These are phyloP conservation scores for Nymphalis polychloros DNA, from an alignment of 2,888 invertebrate species.

Conservation along the genomic window DNA sequence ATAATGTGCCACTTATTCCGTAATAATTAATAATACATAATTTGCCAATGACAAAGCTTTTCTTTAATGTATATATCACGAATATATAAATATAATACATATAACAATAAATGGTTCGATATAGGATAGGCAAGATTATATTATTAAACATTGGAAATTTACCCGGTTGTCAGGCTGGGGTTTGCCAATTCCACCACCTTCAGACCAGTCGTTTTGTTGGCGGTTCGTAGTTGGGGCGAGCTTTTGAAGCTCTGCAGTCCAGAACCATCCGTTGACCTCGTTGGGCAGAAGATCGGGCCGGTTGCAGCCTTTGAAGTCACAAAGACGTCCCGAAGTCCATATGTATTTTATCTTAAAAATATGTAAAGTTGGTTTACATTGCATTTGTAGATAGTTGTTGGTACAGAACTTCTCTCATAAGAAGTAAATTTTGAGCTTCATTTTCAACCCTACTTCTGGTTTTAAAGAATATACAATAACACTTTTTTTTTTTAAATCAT, in stretches of 20 bases:
- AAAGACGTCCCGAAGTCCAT: slow-evolving; percentile 94
- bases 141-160: slow-evolving; percentile 31
- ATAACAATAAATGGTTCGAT: too few species aligned
- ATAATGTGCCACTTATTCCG: slow-evolving; percentile 55
- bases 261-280: slow-evolving; percentile 94
- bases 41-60: not conserved
- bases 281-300: slow-evolving; percentile 91
- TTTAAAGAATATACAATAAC: too few species aligned
- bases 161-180: slow-evolving; percentile 93
- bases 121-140: too few species aligned
- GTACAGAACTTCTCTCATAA: too few species aligned
- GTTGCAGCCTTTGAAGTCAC: slow-evolving; percentile 95
- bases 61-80: not conserved
- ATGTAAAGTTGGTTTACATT: not conserved
- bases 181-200: slow-evolving; percentile 91
- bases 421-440: too few species aligned
- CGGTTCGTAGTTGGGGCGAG: slow-evolving; percentile 91
- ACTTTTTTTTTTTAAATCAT: too few species aligned
- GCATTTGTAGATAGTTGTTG: too few species aligned
- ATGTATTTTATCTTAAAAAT: slow-evolving; percentile 89
- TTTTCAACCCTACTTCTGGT: too few species aligned
- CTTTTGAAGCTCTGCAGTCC: slow-evolving; percentile 93
- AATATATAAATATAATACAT: not conserved
- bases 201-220: slow-evolving; percentile 93
- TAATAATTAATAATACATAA: slow-evolving; percentile 43